Base-by-base conservation (phyloP, 2,113 vertebrate genomes). In the Acrocephalus kingi region DNA sequence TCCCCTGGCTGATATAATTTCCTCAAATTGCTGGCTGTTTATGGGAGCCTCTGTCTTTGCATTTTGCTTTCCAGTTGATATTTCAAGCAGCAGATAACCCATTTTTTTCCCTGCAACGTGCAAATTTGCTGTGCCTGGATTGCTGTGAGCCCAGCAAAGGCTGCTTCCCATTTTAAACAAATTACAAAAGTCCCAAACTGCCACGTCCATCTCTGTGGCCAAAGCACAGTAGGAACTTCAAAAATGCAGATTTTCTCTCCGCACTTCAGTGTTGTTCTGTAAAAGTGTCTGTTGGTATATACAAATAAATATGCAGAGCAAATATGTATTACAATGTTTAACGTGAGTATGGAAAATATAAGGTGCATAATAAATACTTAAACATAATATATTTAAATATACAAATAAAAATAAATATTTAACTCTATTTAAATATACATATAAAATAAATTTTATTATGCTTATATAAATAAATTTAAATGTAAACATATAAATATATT, bases 31-130 rank as follows among this genome's bases (percentile, higher is more conserved):
- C 62, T 68, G 30, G 7, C 76, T 85, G 45, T 5, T 85, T 85
- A 72, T 55, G 17, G 31, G 61, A 72, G 39, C 35, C 51, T 80
- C 41, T 45, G 46, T 46, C 68, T 87, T 87, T 77, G 21, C 12
- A 75, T 49, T 94, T 95, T 95, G 80, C 66, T 82, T 79, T 61
- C 87, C 81, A 87, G 28, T 84, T 96, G 83, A 14, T 61, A 37
- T 94, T 96, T 94, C 84, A 35, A 49, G 54, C 79, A 76, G 89
- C 43, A 96, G 88, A 97, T 77, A 86, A 87, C 74, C 23, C 31
- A 33, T 84, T 59, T 93, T 95, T 97, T 56, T 37, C 54, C 88
- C 49, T 71, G 41, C 51, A 94, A 67, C 72, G 76, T 79, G 77
- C 56, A 93, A 63, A 96, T 95, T 58, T 73, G 37, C 61, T 71